These are phyloP conservation scores for Lytechinus variegatus DNA, from an alignment of 35 echinoderm and acorn worm species.

Conservation along the genomic window DNA sequence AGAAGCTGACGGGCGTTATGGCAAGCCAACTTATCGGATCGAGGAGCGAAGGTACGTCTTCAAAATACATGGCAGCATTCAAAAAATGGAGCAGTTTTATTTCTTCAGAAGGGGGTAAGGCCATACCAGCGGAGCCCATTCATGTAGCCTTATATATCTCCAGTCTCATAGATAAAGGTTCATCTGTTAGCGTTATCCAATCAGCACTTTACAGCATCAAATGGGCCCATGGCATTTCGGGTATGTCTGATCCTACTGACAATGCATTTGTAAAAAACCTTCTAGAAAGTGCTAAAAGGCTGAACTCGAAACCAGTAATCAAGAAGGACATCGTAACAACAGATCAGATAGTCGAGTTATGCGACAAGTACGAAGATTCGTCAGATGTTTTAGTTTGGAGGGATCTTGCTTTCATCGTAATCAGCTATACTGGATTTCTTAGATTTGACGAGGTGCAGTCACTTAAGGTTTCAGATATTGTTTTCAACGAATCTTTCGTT, in stretches of 20 bases:
- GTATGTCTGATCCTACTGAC: background rate
- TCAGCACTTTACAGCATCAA: background rate
- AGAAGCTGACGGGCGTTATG: background rate
- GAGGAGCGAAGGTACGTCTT: background rate
- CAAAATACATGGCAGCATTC: too few species aligned
- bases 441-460: too few species aligned
- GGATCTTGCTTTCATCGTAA: too few species aligned
- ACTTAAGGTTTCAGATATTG: too few species aligned
- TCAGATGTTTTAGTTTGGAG: too few species aligned
- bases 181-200: slow-evolving; percentile 15
- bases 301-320: background rate
- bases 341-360: too few species aligned
- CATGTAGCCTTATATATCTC: slow-evolving; percentile 16
- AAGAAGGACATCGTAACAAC: background rate
- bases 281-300: background rate
- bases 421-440: too few species aligned
- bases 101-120: slow-evolving; percentile 3
- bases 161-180: background rate
- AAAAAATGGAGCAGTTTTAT: background rate
- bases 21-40: background rate
- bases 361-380: too few species aligned
- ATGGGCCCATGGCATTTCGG: background rate
- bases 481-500: too few species aligned
- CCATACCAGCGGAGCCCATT: slow-evolving; percentile 9
- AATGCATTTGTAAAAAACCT: background rate